Percentiles rank a stretch among this genome's conserved stretches.
phyloP scores from a whole-genome alignment of 1,140 invertebrate species.

The Probaryconus sp. region DNA sequence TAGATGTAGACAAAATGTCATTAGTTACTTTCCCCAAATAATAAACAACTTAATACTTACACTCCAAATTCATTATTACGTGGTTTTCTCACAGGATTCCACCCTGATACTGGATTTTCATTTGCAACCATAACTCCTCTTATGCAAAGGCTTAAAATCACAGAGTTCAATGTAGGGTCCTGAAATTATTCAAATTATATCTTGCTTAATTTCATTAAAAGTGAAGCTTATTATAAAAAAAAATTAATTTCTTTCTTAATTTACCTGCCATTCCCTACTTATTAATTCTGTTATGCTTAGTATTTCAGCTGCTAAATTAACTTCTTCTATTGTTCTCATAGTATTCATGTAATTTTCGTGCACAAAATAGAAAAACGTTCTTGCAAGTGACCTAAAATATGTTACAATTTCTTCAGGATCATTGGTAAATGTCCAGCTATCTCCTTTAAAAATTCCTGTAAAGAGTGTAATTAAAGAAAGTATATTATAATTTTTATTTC shows the following conservation, averaged over 20 bases:
- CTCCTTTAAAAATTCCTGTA: conserved; percentile 57
- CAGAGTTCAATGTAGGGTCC: conserved; percentile 69
- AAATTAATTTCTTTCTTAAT: conserved; percentile 29
- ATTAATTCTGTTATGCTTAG: conserved; percentile 82
- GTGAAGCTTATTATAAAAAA: conserved; percentile 5
- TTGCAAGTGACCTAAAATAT: conserved; percentile 82
- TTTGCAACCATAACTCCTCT: conserved; percentile 85
- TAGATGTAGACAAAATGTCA: conserved; percentile 3
- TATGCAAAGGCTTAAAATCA: conserved; percentile 77
- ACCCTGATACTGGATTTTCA: conserved; percentile 81
- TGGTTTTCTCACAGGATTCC: conserved; percentile 85
- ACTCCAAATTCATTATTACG: conserved; percentile 67
- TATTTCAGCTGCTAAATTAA: conserved; percentile 78
- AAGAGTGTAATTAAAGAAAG: conserved; percentile 9
- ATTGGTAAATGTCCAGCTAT: conserved; percentile 78
- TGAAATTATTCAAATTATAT: conserved; percentile 36
- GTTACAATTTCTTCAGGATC: conserved; percentile 82
- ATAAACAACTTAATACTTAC: conserved; percentile 60
- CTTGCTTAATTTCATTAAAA: background rate
- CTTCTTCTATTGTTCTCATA: conserved; percentile 81
- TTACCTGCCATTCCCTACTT: conserved; percentile 83
- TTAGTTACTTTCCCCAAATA: too few species aligned
- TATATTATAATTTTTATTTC: conserved; percentile 23
- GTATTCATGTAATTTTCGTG: conserved; percentile 87
- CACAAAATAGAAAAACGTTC: conserved; percentile 82